Base-by-base conservation (phyloP, 2,797 vertebrate genomes). In the Botia kubotai region DNA sequence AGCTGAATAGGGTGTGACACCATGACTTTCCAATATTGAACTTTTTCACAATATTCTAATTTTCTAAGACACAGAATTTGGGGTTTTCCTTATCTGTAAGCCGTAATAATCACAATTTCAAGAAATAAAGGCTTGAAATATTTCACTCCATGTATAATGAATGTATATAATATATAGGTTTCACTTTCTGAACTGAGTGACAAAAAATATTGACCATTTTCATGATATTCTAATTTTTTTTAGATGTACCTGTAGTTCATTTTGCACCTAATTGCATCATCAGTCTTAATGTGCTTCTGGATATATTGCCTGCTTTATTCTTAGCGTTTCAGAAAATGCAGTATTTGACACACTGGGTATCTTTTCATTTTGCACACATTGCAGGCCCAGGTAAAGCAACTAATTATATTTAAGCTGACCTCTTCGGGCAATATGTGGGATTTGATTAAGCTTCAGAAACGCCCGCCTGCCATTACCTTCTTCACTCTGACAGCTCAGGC, bases 341-440 rank as follows among this genome's bases (percentile, higher is more conserved):
- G 81, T 67, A 52, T 87, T 89, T 92, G 88, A 93, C 93, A 92
- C 89, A 66, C 79, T 86, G 89, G 89, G 87, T 84, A 86, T 85
- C 85, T 90, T 89, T 91, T 93, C 91, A 93, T 93, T 88, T 91
- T 83, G 86, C 82, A 86, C 88, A 92, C 92, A 93, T 93, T 93
- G 89, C 91, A 86, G 81, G 88, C 87, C 89, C 85, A 80, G 85
- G 90, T 88, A 83, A 86, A 89, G 88, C 82, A 84, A 90, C 89
- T 94, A 93, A 94, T 94, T 94, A 93, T 88, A 90, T 91, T 92
- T 91, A 89, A 89, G 89, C 87, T 92, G 91, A 93, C 89, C 90
- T 91, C 83, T 91, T 83, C 86, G 88, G 90, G 87, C 91, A 91
- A 91, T 88, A 88, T 52, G 82, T 81, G 60, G 50, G 86, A 90